Evolutionary conservation across 1,140 invertebrate genomes (phyloP), one percentile per base, ranked within the genome.

Genomic region (Doryteuthis pealeii): DNA sequence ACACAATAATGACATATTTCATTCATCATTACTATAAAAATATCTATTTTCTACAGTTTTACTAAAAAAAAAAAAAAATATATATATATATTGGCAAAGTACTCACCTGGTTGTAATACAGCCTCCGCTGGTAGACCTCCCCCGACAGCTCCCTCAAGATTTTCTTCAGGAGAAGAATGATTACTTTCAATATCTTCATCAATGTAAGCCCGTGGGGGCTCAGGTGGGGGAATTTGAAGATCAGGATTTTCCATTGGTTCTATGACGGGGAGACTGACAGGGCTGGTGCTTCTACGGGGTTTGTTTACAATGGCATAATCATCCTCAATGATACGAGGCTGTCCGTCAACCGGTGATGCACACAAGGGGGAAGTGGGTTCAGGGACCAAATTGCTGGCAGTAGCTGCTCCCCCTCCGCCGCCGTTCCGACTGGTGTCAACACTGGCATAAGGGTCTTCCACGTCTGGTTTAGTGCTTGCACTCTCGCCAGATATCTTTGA

Each of bases 241-340:
- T 68, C 66, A 68, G 22, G n/a, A 30, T 30, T 62, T 62, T 62
- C 58, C 35, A 40, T 5, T 22, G 54, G 54, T 62, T n/a, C 54
- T n/a, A n/a, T 28, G 6, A 62, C 22, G 28, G 66, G n/a, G 15
- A 32, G 26, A 22, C 6, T 32, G 28, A 33, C 30, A 22, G 22
- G 22, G 66, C 30, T 68, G 15, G 66, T 18, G 32, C 66, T 68
- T 32, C 32, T 68, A 30, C 26, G 66, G 15, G 31, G 31, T 26
- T 68, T 68, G 66, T 68, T 68, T 22, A 68, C 66, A 30, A 32
- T 68, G 18, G 66, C 66, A 30, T 68, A 68, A 32, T 68, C 66
- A 22, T 31, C 66, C 32, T 68, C 66, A 22, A 68, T 30, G 30
- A 68, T 68, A 4, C 31, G 66, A 68, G 26, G 26, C 31, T 18